Evolutionary conservation across 1,140 invertebrate genomes (phyloP), one percentile per base, ranked within the genome.

Genomic region (Xylocopa sonorina): DNA sequence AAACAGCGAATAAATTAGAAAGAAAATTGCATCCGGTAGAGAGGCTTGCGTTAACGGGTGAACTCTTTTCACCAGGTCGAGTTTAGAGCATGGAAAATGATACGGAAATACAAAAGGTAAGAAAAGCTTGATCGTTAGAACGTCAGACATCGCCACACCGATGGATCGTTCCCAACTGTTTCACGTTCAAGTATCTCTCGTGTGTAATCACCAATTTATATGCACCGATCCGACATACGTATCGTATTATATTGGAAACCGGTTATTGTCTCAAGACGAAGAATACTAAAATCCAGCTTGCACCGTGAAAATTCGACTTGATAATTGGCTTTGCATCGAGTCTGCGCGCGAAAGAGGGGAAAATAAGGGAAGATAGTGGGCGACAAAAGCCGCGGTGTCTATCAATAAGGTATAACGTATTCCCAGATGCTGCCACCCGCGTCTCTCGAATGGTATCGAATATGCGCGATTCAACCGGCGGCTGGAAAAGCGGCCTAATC

Each of bases 401-500:
- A 46, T 43, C 32, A 55, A 32, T 48, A 51, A 79, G 67, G 69
- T 63, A 29, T 55, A 73, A 27, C 78, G 43, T 79, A 84, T 81
- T 87, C 85, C 75, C 81, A 81, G 60, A 71, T 79, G 84, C 71
- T 86, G n/a, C 71, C 38, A 48, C 60, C 50, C 41, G 3, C 43
- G 51, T n/a, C 60, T n/a, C 60, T 57, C 57, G 38, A 82, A 84
- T 62, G 34, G 57, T 78, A 86, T 84, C 72, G 75, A 84, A 86
- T 86, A 87, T 86, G 84, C 83, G 86, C 86, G 81, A 86, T 51
- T 67, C 75, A 10, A 83, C 71, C 38, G 66, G 21, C 51, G 48
- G 51, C 21, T 68, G 62, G 57, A 76, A 85, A 84, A 78, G 55
- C 80, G 68, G 72, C 78, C 73, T 85, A 85, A 85, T 84, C 82